Base-by-base conservation (phyloP, 1,140 invertebrate genomes). In the Dinoponera quadriceps region DNA sequence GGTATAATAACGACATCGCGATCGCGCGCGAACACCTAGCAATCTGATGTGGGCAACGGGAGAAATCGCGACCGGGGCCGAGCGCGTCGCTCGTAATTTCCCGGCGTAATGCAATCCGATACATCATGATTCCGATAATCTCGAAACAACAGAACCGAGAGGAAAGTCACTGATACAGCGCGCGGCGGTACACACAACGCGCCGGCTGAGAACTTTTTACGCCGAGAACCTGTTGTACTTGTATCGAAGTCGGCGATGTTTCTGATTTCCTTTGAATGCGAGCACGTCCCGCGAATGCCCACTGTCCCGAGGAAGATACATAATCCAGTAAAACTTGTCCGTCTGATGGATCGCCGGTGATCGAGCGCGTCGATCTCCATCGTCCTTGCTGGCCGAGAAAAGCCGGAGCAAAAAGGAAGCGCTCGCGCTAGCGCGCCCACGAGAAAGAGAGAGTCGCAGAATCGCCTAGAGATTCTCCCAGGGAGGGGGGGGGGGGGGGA, bases 391-490 rank as follows among this genome's bases (percentile, higher is more conserved):
- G 38, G 14, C 57, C 66, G 72, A 87, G 62, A 49, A 57, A 81
- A 88, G 65, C 18, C 5, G 5, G 20, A 18, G 49, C 27, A 63
- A 65, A 68, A 82, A 86, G 54, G n/a, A 25, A n/a, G 27, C 18
- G 38, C 38, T 44, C 4, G 38, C 38, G 38, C 38, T 3, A 44
- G 38, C 38, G 66, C n/a, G 33, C 65, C 13, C 69, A 55, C 66
- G 63, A 72, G 60, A 48, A 74, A 85, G 59, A 86, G 51, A 85
- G 59, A 86, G 51, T 69, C 65, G 83, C 80, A 85, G 71, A 86
- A 83, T 88, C 80, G 60, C 86, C 72, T 51, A 62, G 72, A 57
- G 74, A 88, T 80, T 73, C 33, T 55, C 16, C 54, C 27, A 49
- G 22, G 38, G 9, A 9, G 9, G 38, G 18, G 14, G 18, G 9